Evolutionary conservation across 2,113 vertebrate genomes (phyloP), one percentile per base, ranked within the genome.

Genomic region (Leucosticte australis): DNA sequence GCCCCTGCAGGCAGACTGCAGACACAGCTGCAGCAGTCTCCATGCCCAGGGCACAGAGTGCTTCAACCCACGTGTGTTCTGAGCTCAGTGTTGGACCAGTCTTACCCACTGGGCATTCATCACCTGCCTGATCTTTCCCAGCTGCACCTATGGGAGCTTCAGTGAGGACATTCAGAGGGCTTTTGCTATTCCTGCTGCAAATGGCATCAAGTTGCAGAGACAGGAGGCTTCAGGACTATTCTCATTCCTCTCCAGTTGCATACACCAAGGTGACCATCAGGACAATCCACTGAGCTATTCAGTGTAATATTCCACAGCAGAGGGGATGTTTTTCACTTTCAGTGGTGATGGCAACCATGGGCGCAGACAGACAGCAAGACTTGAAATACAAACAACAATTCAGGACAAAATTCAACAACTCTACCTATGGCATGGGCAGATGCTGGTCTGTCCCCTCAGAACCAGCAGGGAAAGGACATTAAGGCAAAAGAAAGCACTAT

Each of bases 71-170:
- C 2, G 0, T 0, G 0, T 19, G 52, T 12, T 46, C 75, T 31
- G 35, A 1, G 2, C 11, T 3, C 50, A 24, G 2, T 21, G 21
- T 2, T 2, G 15, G 20, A 24, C 15, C 57, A 30, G 3, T 1
- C 12, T 4, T 9, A n/a, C 0, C 37, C 28, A 1, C 15, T 23
- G 15, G 9, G 22, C 14, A 3, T 47, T 74, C 22, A 13, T 21
- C 7, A 22, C n/a, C 50, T 67, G 50, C 59, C 49, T 21, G 14
- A 27, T 9, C 60, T 55, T 59, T 60, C 57, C 53, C 68, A n/a
- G 39, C n/a, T 35, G n/a, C 9, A 68, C 27, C 67, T 26, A 6
- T 0, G 9, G 31, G 11, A 94, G 27, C 30, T 56, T 56, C 63
- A 56, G 44, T 3, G 11, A 24, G 46, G 37, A 19, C 26, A 63